Base-by-base conservation (phyloP, 2,113 vertebrate genomes). In the Vulpes lagopus region DNA sequence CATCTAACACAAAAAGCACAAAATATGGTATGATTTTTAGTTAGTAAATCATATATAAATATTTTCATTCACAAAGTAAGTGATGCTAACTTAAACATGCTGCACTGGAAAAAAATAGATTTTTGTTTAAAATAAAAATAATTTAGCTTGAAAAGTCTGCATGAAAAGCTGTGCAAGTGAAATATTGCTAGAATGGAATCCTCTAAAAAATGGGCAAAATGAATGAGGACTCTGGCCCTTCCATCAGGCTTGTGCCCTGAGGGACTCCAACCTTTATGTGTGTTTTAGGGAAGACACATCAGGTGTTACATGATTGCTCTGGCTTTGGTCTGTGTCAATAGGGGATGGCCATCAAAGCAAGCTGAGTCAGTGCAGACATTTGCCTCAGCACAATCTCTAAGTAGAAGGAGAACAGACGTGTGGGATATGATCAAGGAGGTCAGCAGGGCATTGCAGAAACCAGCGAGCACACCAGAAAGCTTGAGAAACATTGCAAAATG, bases 1-100 rank as follows among this genome's bases (percentile, higher is more conserved):
- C 69, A 67, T 60, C 43, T 38, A 64, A 74, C 27, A 27, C 60
- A 49, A 89, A 74, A 94, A 67, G 17, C 60, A 64, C n/a, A 55
- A 83, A 89, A 89, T n/a, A 64, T 32, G n/a, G 67, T 64, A 64
- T 83, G 25, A 64, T 74, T 89, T 89, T 82, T 64, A 62, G 71
- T 94, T 38, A 78, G 60, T 65, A 78, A 93, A 57, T 89, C 22
- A 55, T 38, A 43, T 30, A 74, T n/a, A 91, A 57, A 67, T 12
- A 84, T 78, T 95, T 84, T 78, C 14, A 91, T 14, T 83, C 55
- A 35, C 65, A 89, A 82, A 90, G 64, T 76, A 90, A 90, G n/a
- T 43, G 67, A 67, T 51, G 15, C 27, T 91, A 76, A 90, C 25
- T 49, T 76, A 76, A 81, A 76, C 32, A 60, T 60, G 62, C 83